phyloP scores from a whole-genome alignment of 2,113 vertebrate species.

The Mesembrinibis cayennensis region DNA sequence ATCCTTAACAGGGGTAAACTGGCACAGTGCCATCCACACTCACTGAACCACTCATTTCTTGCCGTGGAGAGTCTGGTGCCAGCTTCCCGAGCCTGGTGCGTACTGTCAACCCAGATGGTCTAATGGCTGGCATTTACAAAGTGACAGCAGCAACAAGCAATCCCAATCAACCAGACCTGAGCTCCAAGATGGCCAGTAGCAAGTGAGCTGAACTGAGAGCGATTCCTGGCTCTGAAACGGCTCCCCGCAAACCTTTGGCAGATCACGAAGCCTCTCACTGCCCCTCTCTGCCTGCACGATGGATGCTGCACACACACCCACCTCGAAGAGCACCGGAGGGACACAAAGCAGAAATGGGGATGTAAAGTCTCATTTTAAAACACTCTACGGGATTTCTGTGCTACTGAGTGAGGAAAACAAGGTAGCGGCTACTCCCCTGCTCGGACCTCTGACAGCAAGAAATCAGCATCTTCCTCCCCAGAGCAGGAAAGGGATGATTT shows the following conservation, averaged over 20 bases:
- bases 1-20: neutral
- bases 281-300: neutral
- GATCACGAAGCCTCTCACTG: neutral
- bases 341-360: neutral
- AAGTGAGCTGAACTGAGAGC: neutral
- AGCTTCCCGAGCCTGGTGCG: neutral
- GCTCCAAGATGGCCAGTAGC: neutral
- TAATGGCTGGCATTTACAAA: slow-evolving; percentile 21
- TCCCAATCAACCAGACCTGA: neutral
- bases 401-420: neutral
- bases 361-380: neutral
- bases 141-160: slow-evolving; percentile 17
- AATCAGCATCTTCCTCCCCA: neutral
- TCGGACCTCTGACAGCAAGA: neutral
- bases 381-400: neutral
- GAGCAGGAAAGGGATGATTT: neutral
- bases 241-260: neutral
- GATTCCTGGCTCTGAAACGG: neutral
- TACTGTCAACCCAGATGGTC: slow-evolving; percentile 15
- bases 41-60: neutral
- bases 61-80: neutral
- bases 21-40: neutral
- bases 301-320: neutral
- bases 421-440: neutral
- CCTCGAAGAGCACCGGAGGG: neutral